These are phyloP conservation scores for Leucopternis melanops DNA, from an alignment of 2,113 vertebrate species.

Conservation along the genomic window DNA sequence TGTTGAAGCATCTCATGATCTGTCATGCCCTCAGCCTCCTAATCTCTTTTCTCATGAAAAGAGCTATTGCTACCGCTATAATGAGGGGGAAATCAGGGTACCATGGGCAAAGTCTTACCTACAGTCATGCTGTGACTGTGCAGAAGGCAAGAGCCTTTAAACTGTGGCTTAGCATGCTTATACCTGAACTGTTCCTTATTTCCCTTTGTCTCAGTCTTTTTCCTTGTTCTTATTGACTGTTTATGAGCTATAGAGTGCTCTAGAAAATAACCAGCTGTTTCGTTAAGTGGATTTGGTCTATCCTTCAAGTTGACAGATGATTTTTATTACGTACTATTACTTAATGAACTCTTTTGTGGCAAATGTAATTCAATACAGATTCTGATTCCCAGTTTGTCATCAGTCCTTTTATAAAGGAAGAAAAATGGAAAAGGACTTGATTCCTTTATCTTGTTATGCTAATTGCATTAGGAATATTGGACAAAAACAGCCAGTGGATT, in stretches of 20 bases:
- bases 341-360: constrained; percentile 74
- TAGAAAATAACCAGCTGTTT: constrained; percentile 58
- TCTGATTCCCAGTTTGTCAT: constrained; percentile 68
- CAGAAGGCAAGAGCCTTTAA: not conserved
- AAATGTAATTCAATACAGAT: constrained; percentile 67
- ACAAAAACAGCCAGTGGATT: constrained; percentile 42
- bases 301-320: constrained; percentile 64
- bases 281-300: constrained; percentile 57
- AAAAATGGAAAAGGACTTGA: constrained; percentile 60
- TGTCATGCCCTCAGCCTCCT: not conserved
- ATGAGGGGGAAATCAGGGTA: not conserved
- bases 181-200: not conserved
- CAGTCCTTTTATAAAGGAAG: constrained; percentile 53
- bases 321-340: constrained; percentile 68
- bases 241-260: constrained; percentile 16
- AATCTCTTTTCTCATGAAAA: not conserved
- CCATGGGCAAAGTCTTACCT: not conserved
- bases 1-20: not conserved
- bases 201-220: not conserved
- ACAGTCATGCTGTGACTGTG: fast-evolving
- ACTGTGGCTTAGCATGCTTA: not conserved
- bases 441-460: constrained; percentile 68
- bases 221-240: not conserved
- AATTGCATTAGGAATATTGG: constrained; percentile 65
- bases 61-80: not conserved